Evolutionary conservation across 2,113 vertebrate species (phyloP).

Genomic region (Dicerorhinus sumatrensis): DNA sequence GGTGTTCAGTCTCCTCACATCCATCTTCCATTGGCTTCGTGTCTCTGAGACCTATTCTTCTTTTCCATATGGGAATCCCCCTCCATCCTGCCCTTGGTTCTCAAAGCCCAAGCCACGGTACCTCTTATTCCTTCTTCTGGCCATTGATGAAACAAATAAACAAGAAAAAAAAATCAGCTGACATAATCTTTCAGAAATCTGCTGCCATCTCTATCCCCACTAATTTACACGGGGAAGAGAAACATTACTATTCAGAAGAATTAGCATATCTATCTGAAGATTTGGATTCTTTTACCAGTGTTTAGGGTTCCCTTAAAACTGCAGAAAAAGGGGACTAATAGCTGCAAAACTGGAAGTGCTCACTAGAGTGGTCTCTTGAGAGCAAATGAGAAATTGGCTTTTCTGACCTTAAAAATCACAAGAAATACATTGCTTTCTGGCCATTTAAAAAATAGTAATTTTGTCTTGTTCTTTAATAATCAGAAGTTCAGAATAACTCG

Average conservation of each 20-base stretch:
- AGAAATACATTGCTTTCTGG: constrained; percentile 5
- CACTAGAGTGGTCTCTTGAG: neutral
- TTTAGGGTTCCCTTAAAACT: neutral
- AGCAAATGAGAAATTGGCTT: neutral
- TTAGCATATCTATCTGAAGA: neutral
- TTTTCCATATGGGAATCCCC: neutral
- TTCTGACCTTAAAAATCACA: neutral
- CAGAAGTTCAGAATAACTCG: neutral
- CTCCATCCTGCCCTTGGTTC: neutral
- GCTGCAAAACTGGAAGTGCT: neutral
- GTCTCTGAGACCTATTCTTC: neutral
- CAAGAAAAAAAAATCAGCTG: neutral
- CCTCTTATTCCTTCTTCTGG: neutral
- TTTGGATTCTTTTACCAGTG: neutral
- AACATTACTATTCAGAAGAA: neutral
- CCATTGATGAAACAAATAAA: neutral
- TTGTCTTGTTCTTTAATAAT: neutral
- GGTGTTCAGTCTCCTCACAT: neutral
- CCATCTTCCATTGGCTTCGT: accelerated
- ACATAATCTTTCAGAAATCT: neutral
- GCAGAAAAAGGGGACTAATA: neutral
- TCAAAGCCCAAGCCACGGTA: neutral
- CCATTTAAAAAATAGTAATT: neutral
- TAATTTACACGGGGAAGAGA: neutral
- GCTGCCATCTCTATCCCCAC: neutral